phyloP scores from a whole-genome alignment of 2,888 invertebrate species.

The Orthosia cruda region DNA sequence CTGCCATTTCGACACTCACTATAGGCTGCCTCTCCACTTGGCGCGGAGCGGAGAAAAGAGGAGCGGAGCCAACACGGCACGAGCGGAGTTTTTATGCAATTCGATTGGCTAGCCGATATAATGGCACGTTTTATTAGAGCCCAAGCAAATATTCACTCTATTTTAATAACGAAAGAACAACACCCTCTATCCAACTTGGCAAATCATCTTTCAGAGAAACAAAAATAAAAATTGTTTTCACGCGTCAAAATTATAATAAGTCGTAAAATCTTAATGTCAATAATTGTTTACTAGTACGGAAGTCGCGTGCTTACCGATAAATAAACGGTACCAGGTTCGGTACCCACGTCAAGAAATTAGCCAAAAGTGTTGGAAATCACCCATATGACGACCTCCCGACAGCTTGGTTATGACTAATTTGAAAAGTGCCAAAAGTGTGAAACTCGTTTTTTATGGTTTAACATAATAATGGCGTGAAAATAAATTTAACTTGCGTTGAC shows the following conservation, averaged over 20 bases:
- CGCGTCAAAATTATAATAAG: slow-evolving; percentile 65
- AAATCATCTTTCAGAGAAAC: slow-evolving; percentile 36
- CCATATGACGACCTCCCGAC: slow-evolving; percentile 69
- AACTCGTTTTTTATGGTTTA: slow-evolving; percentile 45
- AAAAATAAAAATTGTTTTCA: slow-evolving; percentile 65
- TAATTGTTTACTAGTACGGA: slow-evolving; percentile 77
- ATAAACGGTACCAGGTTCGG: slow-evolving; percentile 75
- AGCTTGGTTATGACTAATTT: slow-evolving; percentile 73
- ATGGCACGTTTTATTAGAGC: too few relatives aligned
- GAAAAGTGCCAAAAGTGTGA: slow-evolving; percentile 61
- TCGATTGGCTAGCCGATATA: too few relatives aligned
- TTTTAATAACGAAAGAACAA: neutral
- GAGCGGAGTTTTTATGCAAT: too few relatives aligned
- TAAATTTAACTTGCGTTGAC: neutral
- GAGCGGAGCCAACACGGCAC: too few relatives aligned
- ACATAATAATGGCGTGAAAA: slow-evolving; percentile 14
- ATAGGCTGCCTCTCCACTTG: too few relatives aligned
- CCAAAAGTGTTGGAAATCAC: slow-evolving; percentile 69
- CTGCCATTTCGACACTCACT: too few relatives aligned
- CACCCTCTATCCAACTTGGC: slow-evolving; percentile 29
- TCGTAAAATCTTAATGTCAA: slow-evolving; percentile 72
- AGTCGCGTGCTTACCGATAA: slow-evolving; percentile 83
- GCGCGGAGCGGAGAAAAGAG: too few relatives aligned
- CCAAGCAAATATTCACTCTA: neutral
- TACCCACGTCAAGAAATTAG: slow-evolving; percentile 68